These are phyloP conservation scores for Danio choprae DNA, from an alignment of 2,797 vertebrate species.

Conservation along the genomic window DNA sequence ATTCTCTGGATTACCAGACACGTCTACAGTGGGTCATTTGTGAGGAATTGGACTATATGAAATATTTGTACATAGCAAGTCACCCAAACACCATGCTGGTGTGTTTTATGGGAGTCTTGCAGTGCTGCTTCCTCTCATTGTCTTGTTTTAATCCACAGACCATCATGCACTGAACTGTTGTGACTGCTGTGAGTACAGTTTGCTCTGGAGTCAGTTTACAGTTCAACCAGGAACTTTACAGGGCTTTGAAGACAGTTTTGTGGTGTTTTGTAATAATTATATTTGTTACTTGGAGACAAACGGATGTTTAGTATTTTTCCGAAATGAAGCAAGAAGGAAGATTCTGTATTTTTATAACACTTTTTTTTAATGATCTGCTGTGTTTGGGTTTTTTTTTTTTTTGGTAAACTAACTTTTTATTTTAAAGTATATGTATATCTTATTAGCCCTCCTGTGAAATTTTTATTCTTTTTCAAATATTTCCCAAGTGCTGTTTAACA, in stretches of 20 bases:
- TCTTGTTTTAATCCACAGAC: conserved; percentile 19
- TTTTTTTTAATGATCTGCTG: too few relatives aligned
- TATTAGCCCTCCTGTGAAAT: too few relatives aligned
- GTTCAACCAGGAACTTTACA: not conserved
- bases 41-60: not conserved
- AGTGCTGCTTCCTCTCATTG: conserved; percentile 10
- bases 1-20: not conserved
- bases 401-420: too few relatives aligned
- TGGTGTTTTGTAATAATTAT: not conserved
- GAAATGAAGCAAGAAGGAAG: too few relatives aligned
- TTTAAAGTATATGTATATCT: too few relatives aligned
- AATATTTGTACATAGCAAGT: not conserved
- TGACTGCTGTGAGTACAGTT: conserved; percentile 32
- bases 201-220: conserved; percentile 50
- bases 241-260: conserved; percentile 1
- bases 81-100: not conserved
- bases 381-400: too few relatives aligned
- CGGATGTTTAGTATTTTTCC: not conserved
- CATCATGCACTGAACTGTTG: conserved; percentile 30
- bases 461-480: too few relatives aligned
- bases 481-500: too few relatives aligned
- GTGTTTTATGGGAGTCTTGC: not conserved
- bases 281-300: not conserved
- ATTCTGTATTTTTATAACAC: too few relatives aligned
- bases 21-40: not conserved